These are phyloP conservation scores for Geophilus truncorum DNA, from an alignment of 2,888 invertebrate species.

Conservation along the genomic window DNA sequence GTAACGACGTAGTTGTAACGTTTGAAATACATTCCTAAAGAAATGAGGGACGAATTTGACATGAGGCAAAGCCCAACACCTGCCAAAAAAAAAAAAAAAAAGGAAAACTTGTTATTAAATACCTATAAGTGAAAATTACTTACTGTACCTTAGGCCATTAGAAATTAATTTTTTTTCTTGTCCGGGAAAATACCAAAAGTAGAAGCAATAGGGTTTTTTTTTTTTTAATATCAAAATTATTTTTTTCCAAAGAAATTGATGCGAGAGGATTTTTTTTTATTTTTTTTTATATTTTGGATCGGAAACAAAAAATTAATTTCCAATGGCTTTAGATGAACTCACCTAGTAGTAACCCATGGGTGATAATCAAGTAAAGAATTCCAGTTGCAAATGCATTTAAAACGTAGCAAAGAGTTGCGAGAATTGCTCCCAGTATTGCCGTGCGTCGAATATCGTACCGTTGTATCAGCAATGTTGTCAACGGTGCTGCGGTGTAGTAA, in stretches of 20 bases:
- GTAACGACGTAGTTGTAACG: conserved; percentile 39
- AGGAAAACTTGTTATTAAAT: background rate
- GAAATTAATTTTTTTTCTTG: no score
- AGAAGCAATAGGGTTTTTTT: no score
- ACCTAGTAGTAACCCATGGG: conserved; percentile 20
- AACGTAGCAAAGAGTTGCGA: background rate
- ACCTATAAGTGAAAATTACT: no score
- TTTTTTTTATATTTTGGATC: no score
- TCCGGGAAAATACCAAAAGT: no score
- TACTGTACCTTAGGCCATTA: no score
- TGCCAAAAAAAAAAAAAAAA: background rate
- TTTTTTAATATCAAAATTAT: no score
- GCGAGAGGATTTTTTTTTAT: no score
- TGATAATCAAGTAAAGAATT: background rate
- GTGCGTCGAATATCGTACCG: background rate
- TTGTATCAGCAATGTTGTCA: background rate
- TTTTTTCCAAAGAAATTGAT: no score
- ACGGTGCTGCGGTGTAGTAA: conserved; percentile 38
- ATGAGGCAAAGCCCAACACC: conserved; percentile 23
- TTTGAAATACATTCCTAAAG: conserved; percentile 40
- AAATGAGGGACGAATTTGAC: conserved; percentile 28
- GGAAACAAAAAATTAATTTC: no score
- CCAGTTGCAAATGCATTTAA: background rate
- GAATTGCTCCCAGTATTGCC: background rate
- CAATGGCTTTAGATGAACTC: no score